Percentiles rank a stretch among this genome's conserved stretches.
These are phyloP conservation scores for Glomeris maerens DNA, from an alignment of 1,140 invertebrate genomes.

Conservation along the genomic window DNA sequence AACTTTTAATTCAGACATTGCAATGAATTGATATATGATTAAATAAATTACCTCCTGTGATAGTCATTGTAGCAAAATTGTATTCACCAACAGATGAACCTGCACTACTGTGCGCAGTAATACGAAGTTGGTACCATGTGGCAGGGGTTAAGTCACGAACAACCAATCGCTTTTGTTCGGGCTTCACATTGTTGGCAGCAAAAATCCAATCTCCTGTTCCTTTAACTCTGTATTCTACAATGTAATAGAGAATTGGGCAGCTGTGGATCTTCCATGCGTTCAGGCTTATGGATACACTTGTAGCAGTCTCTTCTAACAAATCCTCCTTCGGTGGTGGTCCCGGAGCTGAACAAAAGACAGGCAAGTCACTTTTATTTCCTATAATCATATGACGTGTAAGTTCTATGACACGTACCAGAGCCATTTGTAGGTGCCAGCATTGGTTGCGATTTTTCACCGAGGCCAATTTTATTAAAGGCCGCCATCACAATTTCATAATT, in stretches of 20 bases:
- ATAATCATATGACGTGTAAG: too few relatives aligned
- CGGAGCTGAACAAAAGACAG: too few relatives aligned
- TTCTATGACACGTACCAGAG: too few relatives aligned
- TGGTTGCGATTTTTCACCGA: background rate
- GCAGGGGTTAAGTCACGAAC: constrained; percentile 53
- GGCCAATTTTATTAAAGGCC: constrained; percentile 69
- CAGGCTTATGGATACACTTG: constrained; percentile 30
- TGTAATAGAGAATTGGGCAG: constrained; percentile 31
- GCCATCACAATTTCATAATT: constrained; percentile 74
- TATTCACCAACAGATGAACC: constrained; percentile 72
- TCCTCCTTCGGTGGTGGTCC: too few relatives aligned
- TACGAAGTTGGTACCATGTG: constrained; percentile 69
- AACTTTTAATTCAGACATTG: too few relatives aligned
- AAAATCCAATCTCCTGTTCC: constrained; percentile 21
- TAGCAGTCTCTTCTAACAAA: constrained; percentile 25
- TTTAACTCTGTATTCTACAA: constrained; percentile 28
- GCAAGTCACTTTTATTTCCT: too few relatives aligned
- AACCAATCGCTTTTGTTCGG: constrained; percentile 12
- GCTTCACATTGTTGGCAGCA: constrained; percentile 19
- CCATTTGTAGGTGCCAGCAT: background rate
- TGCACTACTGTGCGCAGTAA: constrained; percentile 82
- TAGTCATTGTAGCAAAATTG: constrained; percentile 49
- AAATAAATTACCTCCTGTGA: constrained; percentile 41
- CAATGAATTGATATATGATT: too few relatives aligned
- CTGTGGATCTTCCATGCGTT: constrained; percentile 29